A percentile compares a stretch with the other conserved stretches of the same genome.
phyloP scores from a whole-genome alignment of 2,888 invertebrate species.

The Tipula confusa region DNA sequence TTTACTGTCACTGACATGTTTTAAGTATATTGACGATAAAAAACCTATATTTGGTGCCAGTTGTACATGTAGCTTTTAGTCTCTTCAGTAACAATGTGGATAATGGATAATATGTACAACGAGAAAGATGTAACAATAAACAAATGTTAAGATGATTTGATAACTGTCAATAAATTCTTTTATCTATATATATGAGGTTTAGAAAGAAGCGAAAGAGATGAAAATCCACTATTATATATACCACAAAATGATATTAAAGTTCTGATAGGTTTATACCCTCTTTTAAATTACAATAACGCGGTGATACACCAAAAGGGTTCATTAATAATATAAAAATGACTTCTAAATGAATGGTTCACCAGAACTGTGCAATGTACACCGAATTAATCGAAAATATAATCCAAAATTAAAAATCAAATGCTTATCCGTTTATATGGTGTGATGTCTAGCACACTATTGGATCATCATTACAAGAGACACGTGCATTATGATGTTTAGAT shows the following conservation, averaged over 20 bases:
- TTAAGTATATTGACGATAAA: neutral
- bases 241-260: neutral
- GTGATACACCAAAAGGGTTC: neutral
- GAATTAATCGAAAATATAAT: neutral
- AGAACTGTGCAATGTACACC: neutral
- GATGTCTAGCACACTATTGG: neutral
- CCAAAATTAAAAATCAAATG: neutral
- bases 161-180: slow-evolving; percentile 15
- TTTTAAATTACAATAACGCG: neutral
- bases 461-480: neutral
- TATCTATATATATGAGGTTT: neutral
- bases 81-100: neutral
- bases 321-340: neutral
- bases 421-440: neutral
- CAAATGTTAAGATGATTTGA: slow-evolving; percentile 14
- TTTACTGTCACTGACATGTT: neutral
- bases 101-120: neutral
- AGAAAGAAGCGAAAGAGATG: neutral
- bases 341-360: neutral
- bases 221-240: neutral
- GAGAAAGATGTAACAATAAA: neutral
- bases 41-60: neutral
- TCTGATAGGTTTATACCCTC: neutral
- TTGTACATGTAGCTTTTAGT: neutral
- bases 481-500: neutral